A percentile compares a stretch with the other conserved stretches of the same genome.
Conservation (phyloP, 2,888 invertebrate genomes). For the Brassicogethes aeneus region DNA sequence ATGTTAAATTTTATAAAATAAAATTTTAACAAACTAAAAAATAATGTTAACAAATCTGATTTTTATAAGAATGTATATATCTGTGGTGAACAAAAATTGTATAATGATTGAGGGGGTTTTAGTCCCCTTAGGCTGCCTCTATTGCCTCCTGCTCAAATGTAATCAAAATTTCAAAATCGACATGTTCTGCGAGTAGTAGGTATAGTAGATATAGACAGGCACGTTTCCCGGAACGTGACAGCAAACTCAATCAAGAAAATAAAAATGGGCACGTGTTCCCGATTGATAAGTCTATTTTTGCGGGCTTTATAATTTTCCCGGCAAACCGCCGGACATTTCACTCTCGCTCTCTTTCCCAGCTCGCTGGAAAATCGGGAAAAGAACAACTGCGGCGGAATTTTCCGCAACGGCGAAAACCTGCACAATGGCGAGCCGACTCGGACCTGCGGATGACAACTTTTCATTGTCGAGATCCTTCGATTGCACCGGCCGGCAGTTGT, state of each 20-base stretch:
- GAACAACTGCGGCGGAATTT: constrained; percentile 24
- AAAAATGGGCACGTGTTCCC: constrained; percentile 14
- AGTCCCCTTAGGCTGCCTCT: no score
- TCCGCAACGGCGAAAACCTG: constrained; percentile 16
- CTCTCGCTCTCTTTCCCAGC: constrained; percentile 3
- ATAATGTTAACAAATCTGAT: no score
- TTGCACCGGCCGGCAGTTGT: neutral
- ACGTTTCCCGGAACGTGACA: constrained; percentile 12
- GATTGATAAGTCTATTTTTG: constrained; percentile 18
- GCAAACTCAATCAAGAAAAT: constrained; percentile 12
- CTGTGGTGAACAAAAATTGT: no score
- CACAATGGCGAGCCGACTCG: constrained; percentile 23
- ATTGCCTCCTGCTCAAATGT: no score
- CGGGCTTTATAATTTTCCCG: neutral
- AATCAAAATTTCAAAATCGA: no score
- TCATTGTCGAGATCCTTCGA: constrained; percentile 32
- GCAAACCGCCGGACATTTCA: constrained; percentile 1
- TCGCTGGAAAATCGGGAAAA: constrained; percentile 13
- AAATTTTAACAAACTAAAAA: no score
- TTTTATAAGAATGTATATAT: no score
- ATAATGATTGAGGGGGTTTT: no score
- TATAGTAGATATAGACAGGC: no score
- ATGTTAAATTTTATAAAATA: no score
- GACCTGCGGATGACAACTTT: constrained; percentile 33
- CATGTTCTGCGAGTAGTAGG: no score